Base-by-base conservation (phyloP, 2,113 vertebrate species). In the Baryphthengus martii region DNA sequence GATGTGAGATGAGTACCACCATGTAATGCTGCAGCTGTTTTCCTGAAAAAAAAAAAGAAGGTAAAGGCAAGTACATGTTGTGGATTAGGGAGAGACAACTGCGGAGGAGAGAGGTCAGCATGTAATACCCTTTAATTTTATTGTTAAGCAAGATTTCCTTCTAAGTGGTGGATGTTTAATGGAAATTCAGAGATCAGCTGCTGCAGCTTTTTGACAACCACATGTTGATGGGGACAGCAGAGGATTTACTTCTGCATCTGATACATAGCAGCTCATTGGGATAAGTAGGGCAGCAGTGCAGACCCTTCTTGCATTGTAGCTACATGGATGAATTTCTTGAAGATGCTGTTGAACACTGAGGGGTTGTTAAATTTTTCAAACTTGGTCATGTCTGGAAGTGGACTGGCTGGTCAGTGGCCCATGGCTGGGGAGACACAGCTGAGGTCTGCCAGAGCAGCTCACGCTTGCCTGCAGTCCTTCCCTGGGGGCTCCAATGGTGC, bases 111-210 rank as follows among this genome's bases (percentile, higher is more conserved):
- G 72, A 77, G 39, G 23, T 72, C 72, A 77, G 40, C 13, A 0
- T 86, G 82, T 95, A 94, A 88, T 92, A 89, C 93, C 56, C 40
- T 78, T 93, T 81, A 68, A 72, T 92, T 95, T 93, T 93, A 37
- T 94, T 89, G 79, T 88, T 94, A 88, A 93, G 62, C 79, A 89
- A 81, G 33, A 78, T 88, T 87, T 85, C 72, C 42, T 42, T 61
- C 10, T 95, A 67, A 81, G 74, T 66, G 75, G 29, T 5, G 44
- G 65, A 68, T 93, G 59, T 93, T 95, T 50, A 78, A 78, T 89
- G 65, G 67, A 86, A 93, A 85, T 95, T 90, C 65, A 81, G 90
- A 67, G 47, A 78, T 81, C 29, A 92, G 73, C 83, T 92, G 7
- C 20, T 52, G 86, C 75, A 81, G 82, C 35, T 53, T 95, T 93